Evolutionary conservation across 92 coral and sea anemone genomes (phyloP).

Genomic region (Isaurus tuberculatus): DNA sequence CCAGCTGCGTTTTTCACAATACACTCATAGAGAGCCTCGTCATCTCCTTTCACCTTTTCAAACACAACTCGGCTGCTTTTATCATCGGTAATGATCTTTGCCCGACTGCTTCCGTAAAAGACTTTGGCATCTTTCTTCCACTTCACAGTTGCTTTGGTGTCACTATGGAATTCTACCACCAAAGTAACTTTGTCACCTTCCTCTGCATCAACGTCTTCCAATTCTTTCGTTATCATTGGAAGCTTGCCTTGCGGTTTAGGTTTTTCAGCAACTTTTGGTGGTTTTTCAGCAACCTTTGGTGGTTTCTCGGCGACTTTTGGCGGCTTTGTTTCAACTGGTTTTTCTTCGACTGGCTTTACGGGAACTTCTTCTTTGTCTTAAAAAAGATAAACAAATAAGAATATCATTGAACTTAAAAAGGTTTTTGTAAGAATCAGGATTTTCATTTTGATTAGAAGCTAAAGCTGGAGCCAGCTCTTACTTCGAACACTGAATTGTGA

Average conservation of each 20-base stretch:
- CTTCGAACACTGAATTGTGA: too few species aligned
- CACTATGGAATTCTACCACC: conserved; percentile 57
- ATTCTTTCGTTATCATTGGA: conserved; percentile 80
- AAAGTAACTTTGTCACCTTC: conserved; percentile 66
- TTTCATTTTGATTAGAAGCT: too few species aligned
- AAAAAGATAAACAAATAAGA: not conserved
- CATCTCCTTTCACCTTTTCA: conserved; percentile 63
- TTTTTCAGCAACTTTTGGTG: conserved; percentile 52
- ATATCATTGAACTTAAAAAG: not conserved
- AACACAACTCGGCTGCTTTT: conserved; percentile 63
- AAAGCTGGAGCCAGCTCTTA: too few species aligned
- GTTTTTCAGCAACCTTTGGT: conserved; percentile 40
- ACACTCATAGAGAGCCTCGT: conserved; percentile 93
- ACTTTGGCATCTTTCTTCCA: conserved; percentile 73
- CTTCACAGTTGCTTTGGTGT: conserved; percentile 52
- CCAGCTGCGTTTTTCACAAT: conserved; percentile 87
- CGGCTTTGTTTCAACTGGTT: conserved; percentile 46
- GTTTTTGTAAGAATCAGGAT: not conserved
- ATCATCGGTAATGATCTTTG: conserved; percentile 43
- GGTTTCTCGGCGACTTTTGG: conserved; percentile 67
- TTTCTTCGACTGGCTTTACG: conserved; percentile 29
- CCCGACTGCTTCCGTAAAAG: conserved; percentile 38
- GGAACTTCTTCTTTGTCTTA: conserved; percentile 33
- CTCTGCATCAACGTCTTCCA: conserved; percentile 70
- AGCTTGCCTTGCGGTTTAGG: conserved; percentile 67